Evolutionary conservation across 2,113 vertebrate genomes (phyloP).

Genomic region (Malurus melanocephalus): DNA sequence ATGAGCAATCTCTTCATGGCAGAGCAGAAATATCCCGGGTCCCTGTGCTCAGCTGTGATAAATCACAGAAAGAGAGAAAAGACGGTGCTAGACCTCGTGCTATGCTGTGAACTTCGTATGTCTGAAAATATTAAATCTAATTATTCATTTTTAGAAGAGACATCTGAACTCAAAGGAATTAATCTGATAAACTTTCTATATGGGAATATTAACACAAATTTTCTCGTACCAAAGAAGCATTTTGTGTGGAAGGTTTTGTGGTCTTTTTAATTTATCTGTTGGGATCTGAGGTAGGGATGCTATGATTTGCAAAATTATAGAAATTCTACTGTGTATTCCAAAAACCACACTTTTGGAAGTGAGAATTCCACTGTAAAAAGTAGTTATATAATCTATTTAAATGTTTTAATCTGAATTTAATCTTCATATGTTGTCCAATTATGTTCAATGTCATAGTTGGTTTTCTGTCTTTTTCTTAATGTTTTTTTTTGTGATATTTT

Average conservation of each 20-base stretch:
- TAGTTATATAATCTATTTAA: neutral
- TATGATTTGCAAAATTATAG: neutral
- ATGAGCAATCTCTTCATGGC: constrained; percentile 46
- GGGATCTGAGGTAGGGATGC: rapidly evolving
- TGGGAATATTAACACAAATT: neutral
- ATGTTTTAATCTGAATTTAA: neutral
- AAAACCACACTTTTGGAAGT: neutral
- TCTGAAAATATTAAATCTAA: constrained; percentile 6
- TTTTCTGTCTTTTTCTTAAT: neutral
- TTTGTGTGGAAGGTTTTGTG: neutral
- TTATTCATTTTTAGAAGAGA: neutral
- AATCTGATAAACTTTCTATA: neutral
- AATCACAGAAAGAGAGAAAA: neutral
- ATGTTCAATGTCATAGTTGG: neutral
- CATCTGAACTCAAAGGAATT: neutral
- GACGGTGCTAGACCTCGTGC: neutral
- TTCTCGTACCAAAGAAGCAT: neutral
- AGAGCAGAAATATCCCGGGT: neutral
- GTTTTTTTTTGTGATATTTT: neutral
- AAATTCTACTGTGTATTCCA: neutral
- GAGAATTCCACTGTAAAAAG: neutral
- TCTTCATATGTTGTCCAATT: neutral
- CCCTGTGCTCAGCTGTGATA: neutral
- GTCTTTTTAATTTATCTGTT: neutral
- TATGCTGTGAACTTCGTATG: neutral